phyloP scores from a whole-genome alignment of 2,113 vertebrate genomes.

The Strigops habroptila region DNA sequence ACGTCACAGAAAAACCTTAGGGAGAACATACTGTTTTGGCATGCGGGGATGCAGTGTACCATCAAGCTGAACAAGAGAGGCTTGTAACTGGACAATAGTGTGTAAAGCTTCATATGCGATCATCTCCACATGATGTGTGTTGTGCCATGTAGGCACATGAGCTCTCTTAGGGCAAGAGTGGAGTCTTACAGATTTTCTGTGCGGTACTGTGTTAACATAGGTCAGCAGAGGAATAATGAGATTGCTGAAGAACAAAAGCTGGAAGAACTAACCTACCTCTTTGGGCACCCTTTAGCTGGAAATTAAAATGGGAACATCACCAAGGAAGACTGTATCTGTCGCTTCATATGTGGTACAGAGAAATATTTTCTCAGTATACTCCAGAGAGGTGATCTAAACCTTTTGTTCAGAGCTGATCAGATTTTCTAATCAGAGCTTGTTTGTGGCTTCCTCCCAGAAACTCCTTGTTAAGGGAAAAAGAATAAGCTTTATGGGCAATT shows the following conservation, averaged over 20 bases:
- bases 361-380: neutral
- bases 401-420: neutral
- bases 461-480: neutral
- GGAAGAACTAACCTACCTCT: neutral
- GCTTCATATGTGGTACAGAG: neutral
- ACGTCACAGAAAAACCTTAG: neutral
- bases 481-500: neutral
- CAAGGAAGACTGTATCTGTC: neutral
- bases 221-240: neutral
- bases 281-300: neutral
- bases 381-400: neutral
- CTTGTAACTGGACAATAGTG: neutral
- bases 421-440: neutral
- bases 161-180: neutral
- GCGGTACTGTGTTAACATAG: neutral
- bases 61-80: neutral
- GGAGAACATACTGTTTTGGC: neutral
- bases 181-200: neutral
- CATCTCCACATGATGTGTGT: neutral
- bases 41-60: rapidly evolving
- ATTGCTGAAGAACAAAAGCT: neutral
- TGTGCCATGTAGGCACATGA: neutral
- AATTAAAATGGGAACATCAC: neutral
- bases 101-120: neutral
- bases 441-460: neutral